Evolutionary conservation across 2,888 invertebrate species (phyloP), one percentile per base, ranked within the genome.

Genomic region (Eilema sororculum): DNA sequence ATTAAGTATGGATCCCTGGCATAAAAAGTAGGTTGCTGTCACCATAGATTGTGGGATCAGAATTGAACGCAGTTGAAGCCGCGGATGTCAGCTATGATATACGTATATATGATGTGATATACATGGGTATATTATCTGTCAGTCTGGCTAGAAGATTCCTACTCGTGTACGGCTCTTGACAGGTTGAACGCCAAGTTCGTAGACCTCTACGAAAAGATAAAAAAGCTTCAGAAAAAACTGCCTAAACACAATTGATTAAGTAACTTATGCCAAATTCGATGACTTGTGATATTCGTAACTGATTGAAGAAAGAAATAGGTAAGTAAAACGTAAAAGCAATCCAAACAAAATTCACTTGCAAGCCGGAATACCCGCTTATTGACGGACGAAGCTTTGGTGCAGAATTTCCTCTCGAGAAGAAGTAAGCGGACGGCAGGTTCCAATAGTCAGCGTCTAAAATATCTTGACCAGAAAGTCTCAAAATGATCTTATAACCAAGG

Each of bases 171-270:
- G 80, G 72, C 82, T 80, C 79, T 73, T 73, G 74, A 81, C 85
- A 84, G 78, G 82, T 82, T 81, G 62, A 68, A 67, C 69, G 72
- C 74, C 75, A 79, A 78, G 85, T 83, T 86, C 86, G 74, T 75
- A 78, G 85, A 86, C 85, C 86, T 57, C 66, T 16, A 59, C n/a
- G 41, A 66, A 78, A 80, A 81, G 79, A 80, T 81, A 85, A 86
- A 86, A n/a, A 86, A 85, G 69, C 71, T 74, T 70, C 72, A 82
- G 78, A 74, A 80, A 84, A 63, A 68, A 41, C 25, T 73, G 46
- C 68, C 78, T 77, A 71, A 80, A 79, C 73, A 76, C 70, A 64
- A 69, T 77, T 79, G 77, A 78, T 79, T 78, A 77, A 78, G 83
- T 80, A 77, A 83, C 74, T 75, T 74, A 67, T 69, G 72, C 77